These are phyloP conservation scores for Corythornis leucogaster DNA, from an alignment of 2,797 vertebrate species.

Conservation along the genomic window DNA sequence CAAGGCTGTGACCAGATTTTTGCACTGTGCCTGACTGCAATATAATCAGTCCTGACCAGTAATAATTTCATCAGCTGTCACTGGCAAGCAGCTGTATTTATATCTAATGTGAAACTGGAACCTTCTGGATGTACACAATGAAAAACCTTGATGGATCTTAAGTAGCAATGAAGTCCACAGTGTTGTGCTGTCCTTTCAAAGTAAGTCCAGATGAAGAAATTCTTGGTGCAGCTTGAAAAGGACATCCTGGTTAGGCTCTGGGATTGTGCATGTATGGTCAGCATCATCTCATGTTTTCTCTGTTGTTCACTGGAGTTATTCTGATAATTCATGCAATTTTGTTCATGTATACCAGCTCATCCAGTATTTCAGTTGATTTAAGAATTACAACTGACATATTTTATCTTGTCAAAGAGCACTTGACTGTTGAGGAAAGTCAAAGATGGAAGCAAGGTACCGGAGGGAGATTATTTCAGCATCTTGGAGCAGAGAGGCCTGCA, in stretches of 20 bases:
- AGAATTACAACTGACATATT: not conserved
- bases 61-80: not conserved
- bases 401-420: not conserved
- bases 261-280: not conserved
- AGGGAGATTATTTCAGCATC: not conserved
- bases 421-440: not conserved
- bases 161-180: not conserved
- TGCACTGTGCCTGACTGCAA: not conserved
- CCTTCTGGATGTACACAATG: rapidly evolving
- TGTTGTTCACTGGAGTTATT: not conserved
- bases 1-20: not conserved
- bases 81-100: not conserved
- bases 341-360: not conserved
- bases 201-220: not conserved
- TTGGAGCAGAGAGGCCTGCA: not conserved
- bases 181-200: not conserved
- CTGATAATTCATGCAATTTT: not conserved
- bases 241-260: not conserved
- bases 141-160: not conserved
- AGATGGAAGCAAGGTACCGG: not conserved
- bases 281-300: not conserved
- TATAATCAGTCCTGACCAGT: not conserved
- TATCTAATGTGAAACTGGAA: not conserved
- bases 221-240: not conserved
- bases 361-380: not conserved